phyloP scores from a whole-genome alignment of 1,140 invertebrate genomes.

The Bilobella aurantiaca region DNA sequence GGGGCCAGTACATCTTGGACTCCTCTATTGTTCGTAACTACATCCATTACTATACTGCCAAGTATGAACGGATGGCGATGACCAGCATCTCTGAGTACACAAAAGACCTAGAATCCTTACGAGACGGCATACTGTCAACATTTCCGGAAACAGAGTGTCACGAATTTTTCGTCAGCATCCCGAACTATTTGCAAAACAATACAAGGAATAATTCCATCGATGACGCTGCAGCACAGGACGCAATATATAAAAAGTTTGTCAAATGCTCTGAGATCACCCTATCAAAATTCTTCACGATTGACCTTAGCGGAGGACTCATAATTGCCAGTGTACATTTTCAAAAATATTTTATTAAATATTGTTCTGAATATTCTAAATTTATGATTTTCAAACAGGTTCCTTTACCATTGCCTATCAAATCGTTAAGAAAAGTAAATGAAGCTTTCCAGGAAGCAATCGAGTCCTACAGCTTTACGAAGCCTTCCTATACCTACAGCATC shows the following conservation, averaged over 20 bases:
- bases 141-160: constrained; percentile 37
- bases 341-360: background rate
- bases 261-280: constrained; percentile 38
- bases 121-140: constrained; percentile 19
- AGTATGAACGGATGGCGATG: constrained; percentile 10
- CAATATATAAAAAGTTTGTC: constrained; percentile 44
- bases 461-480: constrained; percentile 2
- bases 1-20: constrained; percentile 11
- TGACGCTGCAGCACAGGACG: constrained; percentile 46
- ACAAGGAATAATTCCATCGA: constrained; percentile 44
- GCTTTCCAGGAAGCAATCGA: constrained; percentile 2
- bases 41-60: background rate
- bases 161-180: constrained; percentile 45
- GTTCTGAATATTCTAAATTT: background rate
- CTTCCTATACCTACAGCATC: constrained; percentile 16
- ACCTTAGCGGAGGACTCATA: constrained; percentile 21
- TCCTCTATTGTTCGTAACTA: constrained; percentile 5
- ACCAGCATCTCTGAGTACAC: constrained; percentile 24
- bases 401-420: constrained; percentile 21
- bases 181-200: constrained; percentile 53
- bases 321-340: constrained; percentile 22
- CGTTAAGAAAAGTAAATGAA: constrained; percentile 21
- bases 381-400: constrained; percentile 21
- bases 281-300: constrained; percentile 23
- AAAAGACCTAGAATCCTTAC: constrained; percentile 13